Evolutionary conservation across 2,113 vertebrate species (phyloP).

Genomic region (Saimiri boliviensis): DNA sequence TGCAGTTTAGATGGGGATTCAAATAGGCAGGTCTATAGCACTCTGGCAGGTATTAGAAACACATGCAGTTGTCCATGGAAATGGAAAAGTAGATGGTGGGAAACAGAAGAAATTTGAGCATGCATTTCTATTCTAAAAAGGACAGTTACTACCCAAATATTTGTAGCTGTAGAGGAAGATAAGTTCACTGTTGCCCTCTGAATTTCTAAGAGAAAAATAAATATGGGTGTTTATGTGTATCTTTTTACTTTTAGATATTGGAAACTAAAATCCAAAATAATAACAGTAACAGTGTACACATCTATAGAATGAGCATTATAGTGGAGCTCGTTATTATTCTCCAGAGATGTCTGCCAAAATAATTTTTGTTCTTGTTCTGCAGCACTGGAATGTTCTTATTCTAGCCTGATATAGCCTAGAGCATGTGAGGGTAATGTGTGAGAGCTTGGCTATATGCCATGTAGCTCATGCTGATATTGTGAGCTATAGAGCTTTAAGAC

Average conservation of each 20-base stretch:
- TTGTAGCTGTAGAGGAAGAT: not conserved
- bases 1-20: not conserved
- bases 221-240: not conserved
- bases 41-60: not conserved
- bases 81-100: not conserved
- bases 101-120: not conserved
- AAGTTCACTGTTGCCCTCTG: not conserved
- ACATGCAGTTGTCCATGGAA: not conserved
- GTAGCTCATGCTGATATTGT: not conserved
- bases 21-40: not conserved
- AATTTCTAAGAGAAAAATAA: constrained; percentile 1
- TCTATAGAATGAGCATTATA: not conserved
- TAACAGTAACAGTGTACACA: not conserved
- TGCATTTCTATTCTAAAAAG: not conserved
- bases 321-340: not conserved
- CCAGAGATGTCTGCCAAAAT: not conserved
- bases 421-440: not conserved
- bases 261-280: not conserved
- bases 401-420: not conserved
- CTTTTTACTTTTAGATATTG: not conserved
- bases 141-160: not conserved
- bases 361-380: not conserved
- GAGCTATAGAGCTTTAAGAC: not conserved
- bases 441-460: not conserved
- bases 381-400: not conserved